Conservation (phyloP, 2,888 invertebrate species). For the Acanthococcus lagerstroemiae region DNA sequence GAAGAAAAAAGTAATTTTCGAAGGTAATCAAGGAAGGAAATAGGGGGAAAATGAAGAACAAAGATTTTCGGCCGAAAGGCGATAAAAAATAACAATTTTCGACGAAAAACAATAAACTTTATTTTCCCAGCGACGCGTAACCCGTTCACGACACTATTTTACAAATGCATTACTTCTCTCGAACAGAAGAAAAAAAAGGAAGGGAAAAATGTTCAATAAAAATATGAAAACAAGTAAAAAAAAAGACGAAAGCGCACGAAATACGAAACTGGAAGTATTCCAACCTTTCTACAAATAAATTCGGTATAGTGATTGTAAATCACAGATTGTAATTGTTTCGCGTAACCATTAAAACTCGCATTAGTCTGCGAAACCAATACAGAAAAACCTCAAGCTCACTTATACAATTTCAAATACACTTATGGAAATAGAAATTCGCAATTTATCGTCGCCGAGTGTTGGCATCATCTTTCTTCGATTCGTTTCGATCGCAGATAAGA, state of each 20-base stretch:
- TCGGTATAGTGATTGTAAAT: not conserved
- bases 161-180: not conserved
- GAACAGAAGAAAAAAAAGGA: not conserved
- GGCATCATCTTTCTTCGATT: too few relatives aligned
- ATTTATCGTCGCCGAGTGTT: not conserved
- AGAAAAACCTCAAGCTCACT: not conserved
- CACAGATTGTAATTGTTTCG: not conserved
- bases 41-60: too few relatives aligned
- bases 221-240: not conserved
- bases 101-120: too few relatives aligned
- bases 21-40: too few relatives aligned
- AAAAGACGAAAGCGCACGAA: not conserved
- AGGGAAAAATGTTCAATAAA: not conserved
- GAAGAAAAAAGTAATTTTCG: too few relatives aligned
- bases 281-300: not conserved
- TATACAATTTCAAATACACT: not conserved
- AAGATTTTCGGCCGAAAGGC: too few relatives aligned
- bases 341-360: not conserved
- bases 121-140: too few relatives aligned
- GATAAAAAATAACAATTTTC: too few relatives aligned
- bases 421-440: not conserved
- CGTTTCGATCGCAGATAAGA: too few relatives aligned
- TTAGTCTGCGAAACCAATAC: not conserved
- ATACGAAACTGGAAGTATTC: not conserved
- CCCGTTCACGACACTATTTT: too few relatives aligned